These are phyloP conservation scores for Tympanuchus pallidicinctus DNA, from an alignment of 2,113 vertebrate species.

Conservation along the genomic window DNA sequence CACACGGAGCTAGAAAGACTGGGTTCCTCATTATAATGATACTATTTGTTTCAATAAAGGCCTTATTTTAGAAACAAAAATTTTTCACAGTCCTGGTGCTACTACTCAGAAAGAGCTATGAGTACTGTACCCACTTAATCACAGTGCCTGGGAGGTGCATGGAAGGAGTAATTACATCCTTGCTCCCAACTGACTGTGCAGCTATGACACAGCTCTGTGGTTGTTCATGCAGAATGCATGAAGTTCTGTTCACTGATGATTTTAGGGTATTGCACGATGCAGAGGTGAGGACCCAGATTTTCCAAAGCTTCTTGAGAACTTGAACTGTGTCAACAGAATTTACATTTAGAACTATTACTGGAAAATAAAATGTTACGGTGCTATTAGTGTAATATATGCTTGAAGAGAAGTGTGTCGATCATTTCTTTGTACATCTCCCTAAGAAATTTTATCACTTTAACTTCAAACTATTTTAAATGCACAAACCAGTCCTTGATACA, in stretches of 20 bases:
- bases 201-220: background rate
- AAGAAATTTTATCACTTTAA: background rate
- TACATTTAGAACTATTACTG: background rate
- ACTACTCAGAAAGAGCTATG: background rate
- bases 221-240: background rate
- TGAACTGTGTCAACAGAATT: background rate
- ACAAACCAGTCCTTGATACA: background rate
- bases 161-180: background rate
- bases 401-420: background rate
- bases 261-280: fast-evolving
- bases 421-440: background rate
- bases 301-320: background rate
- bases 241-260: background rate
- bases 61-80: background rate
- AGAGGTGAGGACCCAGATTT: background rate
- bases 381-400: background rate
- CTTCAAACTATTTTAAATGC: background rate
- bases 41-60: background rate
- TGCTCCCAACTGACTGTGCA: background rate
- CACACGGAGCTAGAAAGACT: background rate
- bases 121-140: background rate
- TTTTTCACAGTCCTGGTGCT: background rate
- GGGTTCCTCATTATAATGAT: background rate
- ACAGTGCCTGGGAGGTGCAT: background rate
- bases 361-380: background rate